These are phyloP conservation scores for Nasonovia ribisnigri DNA, from an alignment of 2,888 invertebrate species.

Conservation along the genomic window DNA sequence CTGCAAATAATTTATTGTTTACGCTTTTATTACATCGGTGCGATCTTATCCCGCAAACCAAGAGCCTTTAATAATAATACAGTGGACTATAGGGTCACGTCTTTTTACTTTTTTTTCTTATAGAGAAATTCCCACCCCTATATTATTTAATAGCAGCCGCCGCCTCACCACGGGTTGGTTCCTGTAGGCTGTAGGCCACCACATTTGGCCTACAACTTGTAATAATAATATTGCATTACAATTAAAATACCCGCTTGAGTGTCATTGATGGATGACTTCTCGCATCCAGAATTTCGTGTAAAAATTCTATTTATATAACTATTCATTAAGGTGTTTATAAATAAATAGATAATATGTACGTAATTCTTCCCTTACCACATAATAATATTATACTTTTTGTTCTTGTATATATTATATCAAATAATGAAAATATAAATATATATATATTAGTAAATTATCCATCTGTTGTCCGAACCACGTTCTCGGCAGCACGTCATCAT, in stretches of 20 bases:
- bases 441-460: too few species aligned
- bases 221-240: not conserved
- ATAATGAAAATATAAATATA: too few species aligned
- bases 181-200: too few species aligned
- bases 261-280: too few species aligned
- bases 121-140: not conserved
- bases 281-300: too few species aligned
- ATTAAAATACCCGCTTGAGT: not conserved
- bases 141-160: not conserved
- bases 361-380: too few species aligned
- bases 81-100: not conserved
- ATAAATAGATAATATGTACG: too few species aligned
- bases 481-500: not conserved
- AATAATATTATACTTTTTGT: too few species aligned
- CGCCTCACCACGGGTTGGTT: too few species aligned
- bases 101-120: not conserved
- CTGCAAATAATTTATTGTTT: constrained; percentile 33
- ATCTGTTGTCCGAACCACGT: not conserved
- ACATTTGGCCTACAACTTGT: too few species aligned
- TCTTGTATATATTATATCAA: too few species aligned
- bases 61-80: not conserved
- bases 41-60: not conserved
- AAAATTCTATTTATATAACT: not conserved
- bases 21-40: not conserved
- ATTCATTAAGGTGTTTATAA: too few species aligned